These are phyloP conservation scores for Emmelina monodactyla DNA, from an alignment of 2,888 invertebrate species.

Conservation along the genomic window DNA sequence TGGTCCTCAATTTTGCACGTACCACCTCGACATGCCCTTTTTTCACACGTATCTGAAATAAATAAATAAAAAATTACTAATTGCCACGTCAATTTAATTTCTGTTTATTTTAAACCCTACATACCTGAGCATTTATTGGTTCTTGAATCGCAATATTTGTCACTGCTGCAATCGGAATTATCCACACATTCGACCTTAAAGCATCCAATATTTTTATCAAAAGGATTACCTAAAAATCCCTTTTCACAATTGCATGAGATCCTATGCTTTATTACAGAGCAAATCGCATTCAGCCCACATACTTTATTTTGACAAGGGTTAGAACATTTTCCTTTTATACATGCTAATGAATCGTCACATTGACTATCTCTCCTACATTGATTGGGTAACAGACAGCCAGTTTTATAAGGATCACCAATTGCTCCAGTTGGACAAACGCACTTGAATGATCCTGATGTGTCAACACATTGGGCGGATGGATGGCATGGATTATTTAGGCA, in stretches of 20 bases:
- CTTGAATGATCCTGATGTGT: conserved; percentile 80
- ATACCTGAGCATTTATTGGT: conserved; percentile 82
- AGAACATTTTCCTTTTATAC: conserved; percentile 77
- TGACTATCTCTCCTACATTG: conserved; percentile 78
- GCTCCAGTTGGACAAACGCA: conserved; percentile 82
- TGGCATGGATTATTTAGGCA: conserved; percentile 83
- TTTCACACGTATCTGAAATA: conserved; percentile 79
- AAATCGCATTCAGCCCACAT: conserved; percentile 82
- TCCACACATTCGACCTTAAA: conserved; percentile 88
- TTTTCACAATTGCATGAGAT: conserved; percentile 80
- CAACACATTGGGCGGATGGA: conserved; percentile 78
- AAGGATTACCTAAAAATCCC: conserved; percentile 84
- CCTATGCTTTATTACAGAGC: conserved; percentile 75
- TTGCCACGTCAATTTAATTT: conserved; percentile 4
- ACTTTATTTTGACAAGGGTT: conserved; percentile 78
- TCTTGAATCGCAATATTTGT: conserved; percentile 78
- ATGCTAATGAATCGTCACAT: conserved; percentile 79
- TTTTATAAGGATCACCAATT: conserved; percentile 73
- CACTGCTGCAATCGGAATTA: conserved; percentile 76
- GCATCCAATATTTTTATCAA: conserved; percentile 79
- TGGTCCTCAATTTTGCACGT: conserved; percentile 78
- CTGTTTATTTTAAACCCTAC: conserved; percentile 20
- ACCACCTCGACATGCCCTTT: conserved; percentile 81
- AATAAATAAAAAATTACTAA: conserved; percentile 9
- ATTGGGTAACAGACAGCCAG: conserved; percentile 78